Conservation (phyloP, 2,113 vertebrate species). For the Onychostruthus taczanowskii region DNA sequence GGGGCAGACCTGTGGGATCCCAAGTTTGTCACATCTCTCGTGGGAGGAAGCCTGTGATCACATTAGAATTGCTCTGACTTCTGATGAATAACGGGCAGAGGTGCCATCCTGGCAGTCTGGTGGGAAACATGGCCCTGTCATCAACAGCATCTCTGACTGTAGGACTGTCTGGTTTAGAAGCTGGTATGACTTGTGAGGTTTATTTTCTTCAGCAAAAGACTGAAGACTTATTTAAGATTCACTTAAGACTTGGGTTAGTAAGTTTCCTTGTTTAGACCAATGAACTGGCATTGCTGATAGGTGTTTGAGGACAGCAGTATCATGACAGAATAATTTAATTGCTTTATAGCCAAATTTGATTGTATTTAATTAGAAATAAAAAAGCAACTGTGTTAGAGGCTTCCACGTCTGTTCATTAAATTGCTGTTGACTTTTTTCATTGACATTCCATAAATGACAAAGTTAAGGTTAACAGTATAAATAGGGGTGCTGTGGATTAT, state of each 20-base stretch:
- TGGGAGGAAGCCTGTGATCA: background rate
- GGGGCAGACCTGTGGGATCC: background rate
- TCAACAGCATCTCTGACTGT: background rate
- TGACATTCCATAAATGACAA: slow-evolving; percentile 59
- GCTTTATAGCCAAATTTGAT: slow-evolving; percentile 19
- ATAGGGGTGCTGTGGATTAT: slow-evolving; percentile 65
- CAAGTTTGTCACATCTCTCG: rapidly evolving
- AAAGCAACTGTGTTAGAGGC: slow-evolving; percentile 2
- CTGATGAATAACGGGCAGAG: background rate
- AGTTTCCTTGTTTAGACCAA: background rate
- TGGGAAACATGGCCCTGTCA: background rate
- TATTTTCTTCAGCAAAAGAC: background rate
- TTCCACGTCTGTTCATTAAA: slow-evolving; percentile 28
- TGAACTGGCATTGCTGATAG: background rate
- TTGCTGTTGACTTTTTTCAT: slow-evolving; percentile 56
- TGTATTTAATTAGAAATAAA: slow-evolving; percentile 46
- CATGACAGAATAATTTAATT: slow-evolving; percentile 12
- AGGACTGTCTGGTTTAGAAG: background rate
- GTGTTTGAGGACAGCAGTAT: background rate
- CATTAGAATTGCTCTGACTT: background rate
- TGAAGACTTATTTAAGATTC: background rate
- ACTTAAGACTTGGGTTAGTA: background rate
- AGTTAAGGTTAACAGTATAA: slow-evolving; percentile 63
- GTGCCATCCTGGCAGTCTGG: background rate
- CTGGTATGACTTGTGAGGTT: background rate